phyloP scores from a whole-genome alignment of 2,797 vertebrate species.

The Hypotaenidia okinawae region DNA sequence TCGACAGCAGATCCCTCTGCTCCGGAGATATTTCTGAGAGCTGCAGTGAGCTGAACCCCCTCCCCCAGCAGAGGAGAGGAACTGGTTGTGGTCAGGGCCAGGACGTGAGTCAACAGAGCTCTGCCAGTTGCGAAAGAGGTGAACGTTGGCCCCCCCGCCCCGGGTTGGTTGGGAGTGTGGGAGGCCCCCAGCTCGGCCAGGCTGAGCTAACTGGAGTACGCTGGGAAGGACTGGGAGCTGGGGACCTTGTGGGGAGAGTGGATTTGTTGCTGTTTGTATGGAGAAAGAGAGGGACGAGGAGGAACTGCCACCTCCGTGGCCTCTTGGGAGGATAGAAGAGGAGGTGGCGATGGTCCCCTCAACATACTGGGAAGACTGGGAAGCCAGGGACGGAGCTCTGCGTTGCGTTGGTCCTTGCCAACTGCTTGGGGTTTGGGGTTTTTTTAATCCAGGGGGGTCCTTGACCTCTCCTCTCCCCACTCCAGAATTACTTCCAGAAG shows the following conservation, averaged over 20 bases:
- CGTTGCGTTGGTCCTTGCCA: background rate
- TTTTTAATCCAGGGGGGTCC: background rate
- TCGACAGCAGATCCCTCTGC: rapidly evolving
- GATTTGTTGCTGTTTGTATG: rapidly evolving
- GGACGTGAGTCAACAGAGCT: background rate
- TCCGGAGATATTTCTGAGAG: background rate
- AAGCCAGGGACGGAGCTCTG: background rate
- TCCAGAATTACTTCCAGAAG: conserved; percentile 97
- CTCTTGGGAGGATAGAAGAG: background rate
- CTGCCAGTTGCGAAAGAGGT: background rate
- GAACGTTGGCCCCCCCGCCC: background rate
- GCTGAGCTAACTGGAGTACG: background rate
- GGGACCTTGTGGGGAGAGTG: rapidly evolving
- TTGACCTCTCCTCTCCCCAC: background rate
- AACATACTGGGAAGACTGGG: rapidly evolving
- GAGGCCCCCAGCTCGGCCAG: background rate
- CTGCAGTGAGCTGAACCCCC: background rate
- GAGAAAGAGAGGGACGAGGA: background rate
- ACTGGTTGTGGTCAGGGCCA: background rate
- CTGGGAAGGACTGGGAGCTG: background rate
- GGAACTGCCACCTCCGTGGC: rapidly evolving
- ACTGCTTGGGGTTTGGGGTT: too few relatives aligned
- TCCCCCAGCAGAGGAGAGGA: background rate
- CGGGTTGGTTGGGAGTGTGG: background rate
- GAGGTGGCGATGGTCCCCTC: too few relatives aligned